Evolutionary conservation across 1,140 invertebrate species (phyloP).

Genomic region (Eurosta solidaginis): DNA sequence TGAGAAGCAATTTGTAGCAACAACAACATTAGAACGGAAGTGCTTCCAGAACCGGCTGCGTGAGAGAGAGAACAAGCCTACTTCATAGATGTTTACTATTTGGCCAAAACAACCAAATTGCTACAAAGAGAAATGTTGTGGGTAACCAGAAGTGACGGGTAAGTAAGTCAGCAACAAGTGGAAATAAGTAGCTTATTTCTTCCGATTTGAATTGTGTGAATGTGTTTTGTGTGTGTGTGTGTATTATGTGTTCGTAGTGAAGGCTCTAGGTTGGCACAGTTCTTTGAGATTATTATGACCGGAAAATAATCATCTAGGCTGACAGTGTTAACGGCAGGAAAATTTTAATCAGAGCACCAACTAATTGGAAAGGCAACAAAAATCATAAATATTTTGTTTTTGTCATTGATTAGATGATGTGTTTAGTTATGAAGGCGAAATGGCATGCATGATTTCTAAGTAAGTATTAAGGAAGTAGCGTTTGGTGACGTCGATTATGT

Average conservation of each 20-base stretch:
- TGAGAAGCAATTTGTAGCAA: background rate
- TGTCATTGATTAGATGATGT: background rate
- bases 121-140: background rate
- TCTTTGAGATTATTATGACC: background rate
- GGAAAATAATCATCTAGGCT: background rate
- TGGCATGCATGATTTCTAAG: background rate
- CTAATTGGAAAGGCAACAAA: background rate
- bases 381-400: conserved; percentile 1
- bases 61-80: conserved; percentile 4
- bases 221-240: background rate
- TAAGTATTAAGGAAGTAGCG: background rate
- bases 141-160: background rate
- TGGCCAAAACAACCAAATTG: background rate
- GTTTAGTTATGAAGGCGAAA: background rate
- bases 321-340: background rate
- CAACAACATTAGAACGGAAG: background rate
- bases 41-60: conserved; percentile 22
- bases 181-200: conserved; percentile 10
- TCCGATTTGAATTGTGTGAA: background rate
- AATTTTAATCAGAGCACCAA: background rate
- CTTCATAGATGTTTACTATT: too few relatives aligned
- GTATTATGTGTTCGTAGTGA: background rate
- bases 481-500: background rate
- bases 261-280: background rate
- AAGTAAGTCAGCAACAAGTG: background rate